Base-by-base conservation (phyloP, 2,113 vertebrate genomes). In the Morone saxatilis region DNA sequence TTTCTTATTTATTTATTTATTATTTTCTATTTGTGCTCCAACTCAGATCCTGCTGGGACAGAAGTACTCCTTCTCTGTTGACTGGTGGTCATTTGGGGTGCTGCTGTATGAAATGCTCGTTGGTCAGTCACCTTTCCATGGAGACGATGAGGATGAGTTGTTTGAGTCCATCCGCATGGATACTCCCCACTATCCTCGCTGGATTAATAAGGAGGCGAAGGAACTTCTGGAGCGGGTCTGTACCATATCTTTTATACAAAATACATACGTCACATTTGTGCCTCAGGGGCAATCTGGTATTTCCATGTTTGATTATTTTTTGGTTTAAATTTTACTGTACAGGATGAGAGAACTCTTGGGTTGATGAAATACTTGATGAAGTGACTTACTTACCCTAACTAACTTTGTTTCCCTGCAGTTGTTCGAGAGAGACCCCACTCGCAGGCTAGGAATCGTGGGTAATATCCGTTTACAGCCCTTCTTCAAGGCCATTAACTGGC, bases 61-160 rank as follows among this genome's bases (percentile, higher is more conserved):
- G 85, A 96, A 97, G 66, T 99, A 99, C 92, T 97, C 97, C 0
- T 99, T 99, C 95, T 99, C 98, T 0, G 98, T 99, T 76, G 98
- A 99, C 96, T 99, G 98, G 98, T 99, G 98, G 98, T 99, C 98
- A 0, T 99, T 99, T 1, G 98, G 98, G 14, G 98, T 99, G 71
- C 92, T 99, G 81, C 94, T 99, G 2, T 99, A 98, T 0, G 98
- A 99, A 94, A 99, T 99, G 98, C 95, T 99, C 38, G 96, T 99
- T 16, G 98, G 98, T 38, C 98, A 99, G 81, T 99, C 98, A 2
- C 98, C 98, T 0, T 99, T 99, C 95, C 98, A 99, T 0, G 98
- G 98, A 3, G 98, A 99, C 0, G 98, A 99, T 67, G 98, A 99
- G 72, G 98, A 99, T 11, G 98, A 99, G 48, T 87, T 99, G 82